These are phyloP conservation scores for Semibalanus balanoides DNA, from an alignment of 1,140 invertebrate genomes.

Conservation along the genomic window DNA sequence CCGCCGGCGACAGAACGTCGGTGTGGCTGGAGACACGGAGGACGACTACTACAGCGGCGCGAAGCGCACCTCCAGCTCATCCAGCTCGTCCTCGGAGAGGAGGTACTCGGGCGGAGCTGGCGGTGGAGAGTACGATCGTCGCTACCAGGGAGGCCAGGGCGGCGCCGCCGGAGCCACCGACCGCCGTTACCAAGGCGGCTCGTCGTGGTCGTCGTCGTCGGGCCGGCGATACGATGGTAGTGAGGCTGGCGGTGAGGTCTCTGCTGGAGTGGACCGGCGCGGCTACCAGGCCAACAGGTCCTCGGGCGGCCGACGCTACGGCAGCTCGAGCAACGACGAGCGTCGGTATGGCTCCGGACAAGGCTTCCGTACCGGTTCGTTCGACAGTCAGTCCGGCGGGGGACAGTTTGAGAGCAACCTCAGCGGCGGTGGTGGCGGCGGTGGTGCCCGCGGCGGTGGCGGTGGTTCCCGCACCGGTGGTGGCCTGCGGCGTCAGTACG, in stretches of 20 bases:
- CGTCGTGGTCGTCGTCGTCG: too few relatives aligned
- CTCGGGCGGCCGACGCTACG: background rate
- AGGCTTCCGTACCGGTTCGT: background rate
- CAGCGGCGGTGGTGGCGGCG: too few relatives aligned
- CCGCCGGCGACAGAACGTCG: background rate
- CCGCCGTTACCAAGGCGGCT: too few relatives aligned
- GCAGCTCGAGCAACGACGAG: conserved; percentile 1
- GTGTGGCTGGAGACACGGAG: background rate
- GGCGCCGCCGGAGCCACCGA: too few relatives aligned
- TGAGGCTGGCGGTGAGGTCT: too few relatives aligned
- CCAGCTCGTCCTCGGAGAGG: too few relatives aligned
- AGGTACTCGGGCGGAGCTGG: too few relatives aligned
- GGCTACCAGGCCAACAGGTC: background rate
- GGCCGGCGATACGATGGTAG: too few relatives aligned
- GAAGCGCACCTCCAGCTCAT: too few relatives aligned
- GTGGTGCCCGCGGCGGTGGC: background rate
- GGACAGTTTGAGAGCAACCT: background rate
- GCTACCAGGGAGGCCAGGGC: too few relatives aligned
- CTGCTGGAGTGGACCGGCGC: background rate
- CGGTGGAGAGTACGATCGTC: too few relatives aligned
- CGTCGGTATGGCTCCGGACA: background rate
- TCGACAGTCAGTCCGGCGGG: background rate
- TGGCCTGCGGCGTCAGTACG: background rate
- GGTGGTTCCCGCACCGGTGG: background rate
- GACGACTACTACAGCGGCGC: background rate